phyloP scores from a whole-genome alignment of 2,113 vertebrate genomes.

The Nyctereutes procyonoides region DNA sequence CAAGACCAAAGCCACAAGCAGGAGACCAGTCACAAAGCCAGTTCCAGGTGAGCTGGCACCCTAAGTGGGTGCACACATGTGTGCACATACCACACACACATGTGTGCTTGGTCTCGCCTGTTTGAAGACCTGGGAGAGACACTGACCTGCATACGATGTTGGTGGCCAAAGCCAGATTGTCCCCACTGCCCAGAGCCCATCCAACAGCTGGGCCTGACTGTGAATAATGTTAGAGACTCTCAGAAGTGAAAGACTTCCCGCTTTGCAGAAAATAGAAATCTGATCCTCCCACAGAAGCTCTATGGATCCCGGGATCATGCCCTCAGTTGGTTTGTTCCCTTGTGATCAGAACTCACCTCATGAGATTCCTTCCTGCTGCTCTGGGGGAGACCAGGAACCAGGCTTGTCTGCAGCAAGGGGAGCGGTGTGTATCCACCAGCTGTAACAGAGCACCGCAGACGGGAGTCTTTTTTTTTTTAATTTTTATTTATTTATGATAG shows the following conservation, averaged over 20 bases:
- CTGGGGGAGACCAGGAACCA: accelerated
- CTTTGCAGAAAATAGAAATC: neutral
- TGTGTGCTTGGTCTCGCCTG: accelerated
- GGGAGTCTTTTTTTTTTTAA: no score
- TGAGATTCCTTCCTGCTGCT: accelerated
- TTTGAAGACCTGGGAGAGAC: neutral
- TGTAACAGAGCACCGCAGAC: accelerated
- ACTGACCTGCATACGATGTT: accelerated
- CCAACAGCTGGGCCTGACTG: neutral
- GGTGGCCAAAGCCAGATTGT: neutral
- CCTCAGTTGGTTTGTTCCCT: neutral
- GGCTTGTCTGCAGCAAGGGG: accelerated
- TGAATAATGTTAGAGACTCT: neutral
- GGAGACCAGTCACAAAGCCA: neutral
- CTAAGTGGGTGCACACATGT: accelerated
- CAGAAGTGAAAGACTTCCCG: neutral
- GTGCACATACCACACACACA: accelerated
- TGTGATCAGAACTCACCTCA: accelerated
- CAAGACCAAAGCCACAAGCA: accelerated
- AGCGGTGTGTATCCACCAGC: accelerated
- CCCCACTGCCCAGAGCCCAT: neutral
- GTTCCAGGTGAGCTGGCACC: accelerated
- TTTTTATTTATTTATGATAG: no score
- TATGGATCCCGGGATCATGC: accelerated
- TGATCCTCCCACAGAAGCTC: neutral